phyloP scores from a whole-genome alignment of 2,113 vertebrate genomes.

The Gambusia affinis region DNA sequence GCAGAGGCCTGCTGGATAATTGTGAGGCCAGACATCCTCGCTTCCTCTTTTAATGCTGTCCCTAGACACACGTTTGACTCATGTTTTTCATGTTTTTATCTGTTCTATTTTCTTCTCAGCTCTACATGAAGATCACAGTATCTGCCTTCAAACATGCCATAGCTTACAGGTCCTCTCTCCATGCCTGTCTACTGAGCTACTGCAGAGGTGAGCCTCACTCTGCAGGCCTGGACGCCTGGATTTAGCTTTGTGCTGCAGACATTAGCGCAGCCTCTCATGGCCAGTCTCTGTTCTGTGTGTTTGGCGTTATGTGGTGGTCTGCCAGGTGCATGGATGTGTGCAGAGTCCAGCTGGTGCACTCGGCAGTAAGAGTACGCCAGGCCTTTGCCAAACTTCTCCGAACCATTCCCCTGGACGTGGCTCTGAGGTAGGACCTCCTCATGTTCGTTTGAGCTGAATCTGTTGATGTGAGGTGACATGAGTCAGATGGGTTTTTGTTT shows the following conservation, averaged over 20 bases:
- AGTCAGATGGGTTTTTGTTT: not conserved
- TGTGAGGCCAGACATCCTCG: conserved; percentile 78
- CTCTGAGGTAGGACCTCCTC: conserved; percentile 84
- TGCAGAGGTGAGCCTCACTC: conserved; percentile 85
- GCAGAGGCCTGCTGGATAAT: conserved; percentile 93
- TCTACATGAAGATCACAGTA: conserved; percentile 87
- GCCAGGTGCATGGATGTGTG: conserved; percentile 94
- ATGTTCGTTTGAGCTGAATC: too few relatives aligned
- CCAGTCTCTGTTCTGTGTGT: not conserved
- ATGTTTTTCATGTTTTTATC: not conserved
- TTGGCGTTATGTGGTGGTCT: not conserved
- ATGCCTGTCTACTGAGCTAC: conserved; percentile 89
- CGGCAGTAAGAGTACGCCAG: conserved; percentile 89
- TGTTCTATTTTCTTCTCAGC: conserved; percentile 70
- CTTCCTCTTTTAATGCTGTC: not conserved
- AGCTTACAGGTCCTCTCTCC: conserved; percentile 91
- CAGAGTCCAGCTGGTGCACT: conserved; percentile 93
- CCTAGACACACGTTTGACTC: not conserved
- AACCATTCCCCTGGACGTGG: conserved; percentile 90
- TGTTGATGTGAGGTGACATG: not conserved
- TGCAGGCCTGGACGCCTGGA: not conserved
- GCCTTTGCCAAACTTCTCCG: conserved; percentile 93
- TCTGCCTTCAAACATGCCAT: conserved; percentile 92
- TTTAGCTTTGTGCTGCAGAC: not conserved
- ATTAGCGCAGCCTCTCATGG: not conserved